phyloP scores from a whole-genome alignment of 1,140 invertebrate species.

The Diprion similis region DNA sequence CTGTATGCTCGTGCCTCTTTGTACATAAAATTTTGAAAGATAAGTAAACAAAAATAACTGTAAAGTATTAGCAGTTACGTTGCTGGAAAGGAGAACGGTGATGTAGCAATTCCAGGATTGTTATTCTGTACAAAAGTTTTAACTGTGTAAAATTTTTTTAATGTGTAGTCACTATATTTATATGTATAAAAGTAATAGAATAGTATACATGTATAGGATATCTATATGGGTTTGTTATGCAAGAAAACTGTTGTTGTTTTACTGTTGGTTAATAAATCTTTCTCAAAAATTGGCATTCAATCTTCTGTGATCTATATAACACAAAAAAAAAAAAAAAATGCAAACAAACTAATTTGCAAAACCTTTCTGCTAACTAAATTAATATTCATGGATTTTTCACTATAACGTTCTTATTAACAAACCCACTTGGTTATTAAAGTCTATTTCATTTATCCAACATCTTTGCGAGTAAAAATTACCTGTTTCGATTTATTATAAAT shows the following conservation, averaged over 20 bases:
- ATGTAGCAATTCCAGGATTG: not conserved
- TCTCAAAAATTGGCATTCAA: conserved; percentile 53
- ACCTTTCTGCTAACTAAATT: not conserved
- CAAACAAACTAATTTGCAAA: not conserved
- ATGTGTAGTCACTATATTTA: no score
- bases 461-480: not conserved
- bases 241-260: conserved; percentile 50
- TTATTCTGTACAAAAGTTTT: not conserved
- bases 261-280: conserved; percentile 59
- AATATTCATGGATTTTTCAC: not conserved
- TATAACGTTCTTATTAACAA: conserved; percentile 52
- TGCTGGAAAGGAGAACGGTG: not conserved
- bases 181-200: no score
- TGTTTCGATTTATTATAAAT: no score
- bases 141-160: no score
- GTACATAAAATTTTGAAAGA: not conserved
- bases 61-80: not conserved
- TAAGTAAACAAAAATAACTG: not conserved
- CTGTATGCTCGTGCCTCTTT: not conserved
- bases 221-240: conserved; percentile 56
- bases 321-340: conserved; percentile 1
- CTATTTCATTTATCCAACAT: not conserved
- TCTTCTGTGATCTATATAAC: conserved; percentile 25
- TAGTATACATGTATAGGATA: conserved; percentile 40
- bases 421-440: conserved; percentile 39